Conservation (phyloP, 2,888 invertebrate genomes). For the Tetanocera ferruginea region DNA sequence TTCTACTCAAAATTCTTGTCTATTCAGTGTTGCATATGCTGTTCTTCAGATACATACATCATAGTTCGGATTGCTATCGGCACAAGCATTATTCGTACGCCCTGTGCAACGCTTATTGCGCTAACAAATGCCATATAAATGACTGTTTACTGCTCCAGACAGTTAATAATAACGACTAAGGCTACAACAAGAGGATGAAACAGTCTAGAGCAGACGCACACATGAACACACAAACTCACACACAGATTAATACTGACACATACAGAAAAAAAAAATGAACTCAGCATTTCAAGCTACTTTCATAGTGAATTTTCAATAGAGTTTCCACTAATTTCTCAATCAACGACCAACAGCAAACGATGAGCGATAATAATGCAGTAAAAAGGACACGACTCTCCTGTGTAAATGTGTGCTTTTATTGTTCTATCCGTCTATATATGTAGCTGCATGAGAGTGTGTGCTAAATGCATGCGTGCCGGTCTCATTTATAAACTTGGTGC, state of each 20-base stretch:
- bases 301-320: conserved; percentile 9
- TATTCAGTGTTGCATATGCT: no score
- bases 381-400: neutral
- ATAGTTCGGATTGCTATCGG: no score
- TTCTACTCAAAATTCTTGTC: no score
- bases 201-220: neutral
- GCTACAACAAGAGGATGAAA: neutral
- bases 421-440: neutral
- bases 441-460: neutral
- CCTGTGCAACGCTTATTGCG: no score
- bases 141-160: neutral
- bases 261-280: neutral
- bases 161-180: conserved; percentile 2
- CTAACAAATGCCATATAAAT: no score
- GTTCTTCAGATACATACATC: no score
- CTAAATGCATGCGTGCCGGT: neutral
- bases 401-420: neutral
- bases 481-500: conserved; percentile 20
- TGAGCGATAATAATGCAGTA: conserved; percentile 13
- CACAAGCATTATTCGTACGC: no score
- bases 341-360: conserved; percentile 3
- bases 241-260: neutral
- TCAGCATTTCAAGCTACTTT: neutral
- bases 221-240: neutral
- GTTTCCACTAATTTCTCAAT: conserved; percentile 33